These are phyloP conservation scores for Choloepus hoffmanni DNA, from an alignment of 2,113 vertebrate genomes.

Conservation along the genomic window DNA sequence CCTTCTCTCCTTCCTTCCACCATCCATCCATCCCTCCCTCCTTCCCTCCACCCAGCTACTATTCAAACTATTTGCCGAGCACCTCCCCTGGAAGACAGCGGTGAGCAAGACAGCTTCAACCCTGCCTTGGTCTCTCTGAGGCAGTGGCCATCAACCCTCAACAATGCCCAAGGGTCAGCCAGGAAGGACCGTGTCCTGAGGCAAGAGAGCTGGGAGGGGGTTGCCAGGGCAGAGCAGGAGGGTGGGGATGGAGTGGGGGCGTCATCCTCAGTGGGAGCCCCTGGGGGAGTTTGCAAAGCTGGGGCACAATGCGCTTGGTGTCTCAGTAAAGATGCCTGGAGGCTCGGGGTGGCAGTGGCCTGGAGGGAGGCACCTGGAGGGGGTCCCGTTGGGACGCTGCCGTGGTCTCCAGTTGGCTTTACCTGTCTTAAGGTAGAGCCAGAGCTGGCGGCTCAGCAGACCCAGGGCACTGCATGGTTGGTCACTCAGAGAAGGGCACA, in stretches of 20 bases:
- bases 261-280: rapidly evolving
- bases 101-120: background rate
- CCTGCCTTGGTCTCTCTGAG: background rate
- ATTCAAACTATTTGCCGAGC: background rate
- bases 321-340: background rate
- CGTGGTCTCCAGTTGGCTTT: rapidly evolving
- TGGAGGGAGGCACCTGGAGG: rapidly evolving
- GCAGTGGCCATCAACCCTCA: background rate
- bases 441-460: rapidly evolving
- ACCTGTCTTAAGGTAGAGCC: rapidly evolving
- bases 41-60: background rate
- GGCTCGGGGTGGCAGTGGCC: rapidly evolving
- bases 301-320: background rate
- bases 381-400: background rate
- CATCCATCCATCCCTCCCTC: too few relatives aligned
- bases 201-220: background rate
- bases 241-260: background rate
- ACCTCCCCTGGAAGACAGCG: background rate
- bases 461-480: background rate
- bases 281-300: background rate
- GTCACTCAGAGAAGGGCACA: background rate
- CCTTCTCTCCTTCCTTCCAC: too few relatives aligned
- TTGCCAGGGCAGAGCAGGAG: background rate
- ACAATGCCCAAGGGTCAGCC: background rate
- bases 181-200: background rate